Percentiles rank a stretch among this genome's conserved stretches.
Conservation (phyloP, 2,888 invertebrate genomes). For the Hipparchia semele region DNA sequence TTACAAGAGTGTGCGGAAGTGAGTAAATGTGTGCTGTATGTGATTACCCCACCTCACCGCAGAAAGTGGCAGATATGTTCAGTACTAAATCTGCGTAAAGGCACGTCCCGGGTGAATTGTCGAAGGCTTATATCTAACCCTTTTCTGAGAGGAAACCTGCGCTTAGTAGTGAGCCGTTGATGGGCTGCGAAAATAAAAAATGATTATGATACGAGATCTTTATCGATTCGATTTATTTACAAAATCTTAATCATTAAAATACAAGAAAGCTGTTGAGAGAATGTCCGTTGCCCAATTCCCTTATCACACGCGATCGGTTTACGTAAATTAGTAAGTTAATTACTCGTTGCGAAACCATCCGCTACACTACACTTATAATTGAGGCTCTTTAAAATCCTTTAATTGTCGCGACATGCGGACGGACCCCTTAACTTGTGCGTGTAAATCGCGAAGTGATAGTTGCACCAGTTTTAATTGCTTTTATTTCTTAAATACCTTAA, state of each 20-base stretch:
- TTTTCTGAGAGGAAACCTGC: no score
- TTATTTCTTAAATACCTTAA: background rate
- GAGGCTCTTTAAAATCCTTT: conserved; percentile 15
- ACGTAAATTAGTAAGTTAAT: conserved; percentile 72
- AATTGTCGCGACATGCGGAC: conserved; percentile 5
- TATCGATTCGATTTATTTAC: background rate
- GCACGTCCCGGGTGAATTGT: no score
- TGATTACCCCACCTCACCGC: no score
- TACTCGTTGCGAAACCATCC: conserved; percentile 58
- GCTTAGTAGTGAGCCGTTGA: no score
- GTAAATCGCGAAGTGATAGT: conserved; percentile 17
- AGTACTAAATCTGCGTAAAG: no score
- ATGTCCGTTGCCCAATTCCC: conserved; percentile 17
- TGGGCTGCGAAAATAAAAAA: no score
- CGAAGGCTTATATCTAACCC: no score
- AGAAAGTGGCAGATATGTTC: no score
- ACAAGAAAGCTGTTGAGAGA: conserved; percentile 15
- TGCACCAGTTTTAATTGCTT: conserved; percentile 22
- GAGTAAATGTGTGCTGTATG: no score
- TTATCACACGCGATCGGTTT: conserved; percentile 65
- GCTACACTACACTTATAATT: conserved; percentile 9
- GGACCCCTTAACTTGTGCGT: background rate
- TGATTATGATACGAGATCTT: background rate
- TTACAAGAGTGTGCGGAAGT: no score
- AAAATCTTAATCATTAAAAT: background rate